A percentile compares a stretch with the other conserved stretches of the same genome.
Evolutionary conservation across 2,113 vertebrate genomes (phyloP).

Genomic region (Etia nguti): DNA sequence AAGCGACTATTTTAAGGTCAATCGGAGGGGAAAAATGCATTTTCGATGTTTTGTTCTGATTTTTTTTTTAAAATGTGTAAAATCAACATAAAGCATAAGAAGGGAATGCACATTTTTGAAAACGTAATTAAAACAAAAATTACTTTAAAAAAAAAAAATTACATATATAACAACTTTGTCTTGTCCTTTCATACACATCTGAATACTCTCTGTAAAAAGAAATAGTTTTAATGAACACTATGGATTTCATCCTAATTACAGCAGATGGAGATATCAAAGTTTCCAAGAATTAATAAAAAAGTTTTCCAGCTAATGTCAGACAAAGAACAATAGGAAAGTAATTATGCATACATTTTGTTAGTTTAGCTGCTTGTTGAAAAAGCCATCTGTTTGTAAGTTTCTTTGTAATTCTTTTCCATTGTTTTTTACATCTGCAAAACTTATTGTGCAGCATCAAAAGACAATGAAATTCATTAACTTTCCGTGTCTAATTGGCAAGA

Average conservation of each 20-base stretch:
- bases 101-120: not conserved
- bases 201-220: not conserved
- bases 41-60: not conserved
- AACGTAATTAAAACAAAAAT: not conserved
- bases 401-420: constrained; percentile 53
- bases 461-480: constrained; percentile 55
- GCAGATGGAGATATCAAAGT: constrained; percentile 28
- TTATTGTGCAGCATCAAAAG: constrained; percentile 62
- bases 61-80: accelerated
- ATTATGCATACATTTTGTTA: constrained; percentile 39
- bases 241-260: not conserved
- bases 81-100: not conserved
- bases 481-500: constrained; percentile 53
- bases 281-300: not conserved
- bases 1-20: not conserved
- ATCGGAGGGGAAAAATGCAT: not conserved
- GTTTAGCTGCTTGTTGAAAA: constrained; percentile 48
- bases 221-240: not conserved
- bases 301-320: constrained; percentile 46
- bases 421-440: constrained; percentile 58
- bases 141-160: too few species aligned
- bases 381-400: constrained; percentile 68
- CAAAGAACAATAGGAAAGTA: constrained; percentile 40
- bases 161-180: not conserved
- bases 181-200: not conserved